These are phyloP conservation scores for Heteromormyrus szaboi DNA, from an alignment of 2,797 vertebrate genomes.

Conservation along the genomic window DNA sequence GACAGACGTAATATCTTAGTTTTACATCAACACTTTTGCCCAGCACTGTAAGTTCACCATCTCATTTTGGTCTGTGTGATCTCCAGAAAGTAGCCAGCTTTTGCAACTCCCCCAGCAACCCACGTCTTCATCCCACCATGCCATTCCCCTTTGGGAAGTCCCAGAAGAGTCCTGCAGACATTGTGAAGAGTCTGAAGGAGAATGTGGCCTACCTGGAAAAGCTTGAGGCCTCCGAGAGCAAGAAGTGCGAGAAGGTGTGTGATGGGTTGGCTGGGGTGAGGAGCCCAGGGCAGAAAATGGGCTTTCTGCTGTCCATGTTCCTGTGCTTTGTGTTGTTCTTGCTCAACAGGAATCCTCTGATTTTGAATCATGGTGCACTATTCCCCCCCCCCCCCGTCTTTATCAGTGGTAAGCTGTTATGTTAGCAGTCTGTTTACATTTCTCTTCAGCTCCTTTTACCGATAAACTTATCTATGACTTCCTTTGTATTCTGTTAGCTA, in stretches of 20 bases:
- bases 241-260: slow-evolving; percentile 70
- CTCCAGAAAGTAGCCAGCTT: neutral
- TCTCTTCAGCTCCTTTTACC: neutral
- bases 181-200: slow-evolving; percentile 68
- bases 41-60: neutral
- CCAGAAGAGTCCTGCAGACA: slow-evolving; percentile 73
- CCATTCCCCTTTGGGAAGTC: slow-evolving; percentile 74
- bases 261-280: neutral
- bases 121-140: slow-evolving; percentile 52
- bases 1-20: neutral
- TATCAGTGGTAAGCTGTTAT: neutral
- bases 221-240: slow-evolving; percentile 63
- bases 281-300: neutral
- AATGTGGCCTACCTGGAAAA: slow-evolving; percentile 69
- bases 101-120: neutral
- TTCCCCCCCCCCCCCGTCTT: neutral
- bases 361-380: neutral
- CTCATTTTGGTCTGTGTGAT: neutral
- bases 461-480: neutral
- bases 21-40: neutral
- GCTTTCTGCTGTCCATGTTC: neutral
- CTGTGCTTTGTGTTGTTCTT: neutral
- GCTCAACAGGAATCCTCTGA: neutral
- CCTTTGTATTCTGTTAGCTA: neutral
- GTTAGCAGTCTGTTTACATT: neutral